Base-by-base conservation (phyloP, 53 echinoderm and acorn worm genomes). In the Hippasteria phrygiana region DNA sequence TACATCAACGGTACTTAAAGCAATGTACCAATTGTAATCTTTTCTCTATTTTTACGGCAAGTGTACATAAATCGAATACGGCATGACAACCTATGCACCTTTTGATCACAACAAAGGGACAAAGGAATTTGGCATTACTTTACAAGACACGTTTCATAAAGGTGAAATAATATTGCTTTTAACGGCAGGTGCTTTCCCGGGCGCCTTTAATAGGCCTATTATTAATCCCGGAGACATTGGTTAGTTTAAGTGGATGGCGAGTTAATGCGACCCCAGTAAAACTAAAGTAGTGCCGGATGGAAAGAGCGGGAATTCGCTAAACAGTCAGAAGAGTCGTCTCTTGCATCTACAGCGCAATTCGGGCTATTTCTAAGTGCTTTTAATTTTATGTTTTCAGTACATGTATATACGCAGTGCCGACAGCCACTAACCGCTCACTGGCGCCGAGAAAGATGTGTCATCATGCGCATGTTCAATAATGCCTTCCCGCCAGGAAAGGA, bases 151-250 rank as follows among this genome's bases (percentile, higher is more conserved):
- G 48, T 71, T 71, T 50, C 48, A 71, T 43, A 85, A 85, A 85
- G 85, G 85, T 71, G 85, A 69, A 85, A 85, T 85, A 85, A 85
- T 85, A 85, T 85, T 85, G 71, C 85, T 71, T 85, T 85, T 85
- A 70, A 85, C 85, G 46, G 85, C 85, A 85, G 85, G 85, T 85
- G 85, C 85, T 85, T 71, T 69, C 70, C 18, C 45, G 54, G 85
- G 71, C 71, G 85, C 69, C 71, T 70, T 85, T 85, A 85, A 85
- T 70, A 70, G 67, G 65, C 38, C 85, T 53, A 85, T 85, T 85
- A 85, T 85, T 85, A 85, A 85, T 85, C 85, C 69, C 63, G 70
- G 69, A 69, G 85, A 85, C 85, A 69, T 71, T 71, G 66, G 64
- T 82, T 65, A 85, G 85, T 85, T 70, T 85, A 85, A 85, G 85